Evolutionary conservation across 2,797 vertebrate species (phyloP).

Genomic region (Meriones psammophilus): DNA sequence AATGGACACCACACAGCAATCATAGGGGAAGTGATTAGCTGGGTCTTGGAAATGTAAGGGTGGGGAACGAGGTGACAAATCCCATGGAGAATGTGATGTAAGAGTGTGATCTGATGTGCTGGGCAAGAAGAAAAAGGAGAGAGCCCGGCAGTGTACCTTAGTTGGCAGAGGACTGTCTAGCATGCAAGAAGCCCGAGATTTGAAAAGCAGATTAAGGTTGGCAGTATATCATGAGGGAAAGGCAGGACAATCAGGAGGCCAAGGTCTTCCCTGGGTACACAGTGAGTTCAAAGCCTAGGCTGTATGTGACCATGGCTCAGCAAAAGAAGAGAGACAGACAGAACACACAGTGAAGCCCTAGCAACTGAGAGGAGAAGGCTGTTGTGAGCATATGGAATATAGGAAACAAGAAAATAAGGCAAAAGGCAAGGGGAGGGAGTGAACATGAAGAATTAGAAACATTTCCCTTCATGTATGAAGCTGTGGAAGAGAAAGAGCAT

Average conservation of each 20-base stretch:
- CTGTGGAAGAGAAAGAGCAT: neutral
- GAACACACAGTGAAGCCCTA: neutral
- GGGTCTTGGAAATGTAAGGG: neutral
- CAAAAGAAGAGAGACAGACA: neutral
- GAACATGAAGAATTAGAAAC: neutral
- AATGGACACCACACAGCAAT: neutral
- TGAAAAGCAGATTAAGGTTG: neutral
- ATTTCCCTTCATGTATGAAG: neutral
- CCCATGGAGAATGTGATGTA: no score
- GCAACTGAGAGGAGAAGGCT: neutral
- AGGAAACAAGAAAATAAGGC: neutral
- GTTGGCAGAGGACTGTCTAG: neutral
- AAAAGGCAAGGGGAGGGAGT: neutral
- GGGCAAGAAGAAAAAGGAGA: neutral
- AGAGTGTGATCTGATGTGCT: neutral
- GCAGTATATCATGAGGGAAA: neutral
- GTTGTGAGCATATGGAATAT: neutral
- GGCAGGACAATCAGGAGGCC: neutral
- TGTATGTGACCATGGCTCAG: neutral
- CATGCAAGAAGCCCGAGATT: neutral
- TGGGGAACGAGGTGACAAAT: neutral
- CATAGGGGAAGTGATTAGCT: no score
- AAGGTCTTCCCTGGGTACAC: neutral
- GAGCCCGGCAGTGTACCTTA: neutral
- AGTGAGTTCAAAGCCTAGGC: neutral